A percentile compares a stretch with the other conserved stretches of the same genome.
Conservation (phyloP, 2,113 vertebrate species). For the Prinia subflava region DNA sequence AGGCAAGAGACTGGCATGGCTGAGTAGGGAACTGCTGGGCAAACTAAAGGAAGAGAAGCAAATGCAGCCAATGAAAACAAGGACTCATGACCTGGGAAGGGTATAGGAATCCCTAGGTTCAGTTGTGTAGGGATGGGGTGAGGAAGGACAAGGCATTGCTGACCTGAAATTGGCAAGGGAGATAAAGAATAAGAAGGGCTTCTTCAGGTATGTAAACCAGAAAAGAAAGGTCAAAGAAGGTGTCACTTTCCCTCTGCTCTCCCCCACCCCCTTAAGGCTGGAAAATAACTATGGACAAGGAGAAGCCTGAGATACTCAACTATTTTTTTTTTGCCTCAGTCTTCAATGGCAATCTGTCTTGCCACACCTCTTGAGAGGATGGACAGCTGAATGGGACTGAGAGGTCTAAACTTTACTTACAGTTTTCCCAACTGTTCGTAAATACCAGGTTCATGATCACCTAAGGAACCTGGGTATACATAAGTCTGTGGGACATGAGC, state of each 20-base stretch:
- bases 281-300: background rate
- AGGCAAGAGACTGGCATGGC: background rate
- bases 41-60: background rate
- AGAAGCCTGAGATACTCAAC: background rate
- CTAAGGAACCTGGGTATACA: background rate
- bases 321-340: background rate
- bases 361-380: fast-evolving
- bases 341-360: background rate
- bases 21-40: background rate
- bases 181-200: background rate
- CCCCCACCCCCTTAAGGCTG: background rate
- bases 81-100: background rate
- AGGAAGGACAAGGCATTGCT: background rate
- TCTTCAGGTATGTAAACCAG: background rate
- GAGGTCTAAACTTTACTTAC: too few relatives aligned
- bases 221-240: background rate
- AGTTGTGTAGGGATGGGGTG: background rate
- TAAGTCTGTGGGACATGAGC: background rate
- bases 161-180: background rate
- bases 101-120: background rate
- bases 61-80: background rate
- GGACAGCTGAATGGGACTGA: background rate
- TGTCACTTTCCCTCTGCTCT: background rate
- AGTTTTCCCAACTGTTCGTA: background rate
- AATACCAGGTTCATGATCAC: background rate